phyloP scores from a whole-genome alignment of 2,888 invertebrate genomes.

The Synanthedon myopaeformis region DNA sequence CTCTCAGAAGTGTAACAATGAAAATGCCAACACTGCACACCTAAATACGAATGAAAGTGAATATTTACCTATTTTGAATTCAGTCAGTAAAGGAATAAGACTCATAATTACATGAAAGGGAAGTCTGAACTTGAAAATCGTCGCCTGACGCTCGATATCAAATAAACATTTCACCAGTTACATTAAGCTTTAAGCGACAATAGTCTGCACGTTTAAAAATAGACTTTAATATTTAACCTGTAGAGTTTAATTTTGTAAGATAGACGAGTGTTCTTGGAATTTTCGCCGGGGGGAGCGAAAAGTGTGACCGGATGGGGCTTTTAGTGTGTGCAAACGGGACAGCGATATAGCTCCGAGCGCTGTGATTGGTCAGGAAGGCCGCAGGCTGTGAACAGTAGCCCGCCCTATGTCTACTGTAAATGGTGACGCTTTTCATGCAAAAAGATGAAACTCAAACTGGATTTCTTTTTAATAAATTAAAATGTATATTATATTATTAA shows the following conservation, averaged over 20 bases:
- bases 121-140: constrained; percentile 71
- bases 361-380: constrained; percentile 72
- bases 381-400: constrained; percentile 71
- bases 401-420: constrained; percentile 71
- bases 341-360: constrained; percentile 65
- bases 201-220: constrained; percentile 20
- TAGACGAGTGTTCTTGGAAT: constrained; percentile 44
- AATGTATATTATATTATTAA: neutral
- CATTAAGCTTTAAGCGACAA: constrained; percentile 46
- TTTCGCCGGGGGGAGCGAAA: constrained; percentile 64
- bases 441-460: constrained; percentile 27
- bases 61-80: constrained; percentile 38
- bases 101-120: constrained; percentile 48
- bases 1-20: constrained; percentile 61
- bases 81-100: constrained; percentile 44
- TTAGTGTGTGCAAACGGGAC: constrained; percentile 32
- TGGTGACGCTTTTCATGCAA: constrained; percentile 40
- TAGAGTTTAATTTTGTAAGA: constrained; percentile 31
- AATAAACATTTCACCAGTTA: constrained; percentile 50
- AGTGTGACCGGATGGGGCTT: constrained; percentile 40
- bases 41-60: constrained; percentile 59
- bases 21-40: constrained; percentile 67
- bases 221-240: constrained; percentile 20
- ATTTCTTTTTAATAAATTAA: constrained; percentile 1
- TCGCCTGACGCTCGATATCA: constrained; percentile 70